Base-by-base conservation (phyloP, 2,888 invertebrate genomes). In the Dryadula phaetusa region DNA sequence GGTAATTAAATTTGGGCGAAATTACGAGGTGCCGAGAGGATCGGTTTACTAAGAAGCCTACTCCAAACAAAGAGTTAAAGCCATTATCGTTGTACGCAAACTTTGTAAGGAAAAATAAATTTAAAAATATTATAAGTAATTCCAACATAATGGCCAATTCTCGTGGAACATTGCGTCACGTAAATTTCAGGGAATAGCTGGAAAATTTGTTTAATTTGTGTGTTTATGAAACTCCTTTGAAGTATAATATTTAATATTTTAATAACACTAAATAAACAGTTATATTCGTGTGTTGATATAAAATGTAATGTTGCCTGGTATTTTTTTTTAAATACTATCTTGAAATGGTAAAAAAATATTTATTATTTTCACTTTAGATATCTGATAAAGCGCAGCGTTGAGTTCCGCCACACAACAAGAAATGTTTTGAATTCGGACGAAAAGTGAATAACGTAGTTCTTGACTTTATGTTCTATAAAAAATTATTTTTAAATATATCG, bases 1-100 rank as follows among this genome's bases (percentile, higher is more conserved):
- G 62, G 20, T 64, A 56, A 70, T 66, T 70, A 69, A 62, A 69
- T 56, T 32, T n/a, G 52, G 58, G n/a, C 20, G 16, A 67, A 69
- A 63, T 60, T 18, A 69, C 69, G 60, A 61, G 66, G 47, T 32
- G 46, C 44, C 16, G 67, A 42, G 56, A 60, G 54, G 67, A 67
- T 67, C 56, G 47, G 56, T 56, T 42, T 28, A 60, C 56, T 56
- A 22, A 56, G 40, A n/a, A 40, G 42, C 42, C 37, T 61, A 18
- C 60, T 47, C 46, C n/a, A 46, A 47, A 54, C 54, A 64, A 65
- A 58, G 60, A 60, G 60, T 60, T 58, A n/a, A 47, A 32, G 25
- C 54, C 47, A 58, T 64, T 49, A 65, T 65, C 16, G 42, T 60
- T 65, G 25, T 42, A 32, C 16, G 44, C 28, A 32, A 32, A 60